phyloP scores from a whole-genome alignment of 2,797 vertebrate genomes.

The Scarus forsteni region DNA sequence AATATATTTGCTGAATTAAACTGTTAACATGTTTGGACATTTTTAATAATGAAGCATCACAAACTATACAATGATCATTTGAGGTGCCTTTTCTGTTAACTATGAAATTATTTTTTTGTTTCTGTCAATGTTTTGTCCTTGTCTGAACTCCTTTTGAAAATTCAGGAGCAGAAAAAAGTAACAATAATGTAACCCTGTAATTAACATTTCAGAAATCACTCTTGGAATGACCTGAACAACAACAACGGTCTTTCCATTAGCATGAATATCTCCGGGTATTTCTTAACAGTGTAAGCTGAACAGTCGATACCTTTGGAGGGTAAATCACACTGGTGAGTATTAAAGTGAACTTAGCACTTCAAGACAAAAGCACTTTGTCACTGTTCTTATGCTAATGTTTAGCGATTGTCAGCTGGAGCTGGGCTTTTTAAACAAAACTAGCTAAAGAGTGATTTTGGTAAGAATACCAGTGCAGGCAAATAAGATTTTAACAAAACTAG shows the following conservation, averaged over 20 bases:
- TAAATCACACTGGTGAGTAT: conserved; percentile 37
- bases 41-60: too few species aligned
- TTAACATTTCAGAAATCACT: background rate
- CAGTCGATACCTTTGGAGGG: conserved; percentile 42
- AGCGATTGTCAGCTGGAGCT: background rate
- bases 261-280: conserved; percentile 8
- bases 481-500: background rate
- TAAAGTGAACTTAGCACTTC: conserved; percentile 25
- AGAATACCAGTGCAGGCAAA: conserved; percentile 6
- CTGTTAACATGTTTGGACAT: too few species aligned
- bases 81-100: too few species aligned
- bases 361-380: conserved; percentile 31
- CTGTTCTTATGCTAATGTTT: conserved; percentile 44
- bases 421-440: background rate
- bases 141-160: too few species aligned
- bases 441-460: background rate
- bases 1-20: too few species aligned
- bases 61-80: too few species aligned
- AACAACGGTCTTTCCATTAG: background rate
- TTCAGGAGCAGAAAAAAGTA: too few species aligned
- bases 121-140: background rate
- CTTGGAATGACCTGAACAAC: background rate
- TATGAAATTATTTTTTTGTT: too few species aligned
- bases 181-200: too few species aligned
- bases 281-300: conserved; percentile 39